Percentiles rank a stretch among this genome's conserved stretches.
These are phyloP conservation scores for Mythimna vitellina DNA, from an alignment of 2,888 invertebrate species.

Conservation along the genomic window DNA sequence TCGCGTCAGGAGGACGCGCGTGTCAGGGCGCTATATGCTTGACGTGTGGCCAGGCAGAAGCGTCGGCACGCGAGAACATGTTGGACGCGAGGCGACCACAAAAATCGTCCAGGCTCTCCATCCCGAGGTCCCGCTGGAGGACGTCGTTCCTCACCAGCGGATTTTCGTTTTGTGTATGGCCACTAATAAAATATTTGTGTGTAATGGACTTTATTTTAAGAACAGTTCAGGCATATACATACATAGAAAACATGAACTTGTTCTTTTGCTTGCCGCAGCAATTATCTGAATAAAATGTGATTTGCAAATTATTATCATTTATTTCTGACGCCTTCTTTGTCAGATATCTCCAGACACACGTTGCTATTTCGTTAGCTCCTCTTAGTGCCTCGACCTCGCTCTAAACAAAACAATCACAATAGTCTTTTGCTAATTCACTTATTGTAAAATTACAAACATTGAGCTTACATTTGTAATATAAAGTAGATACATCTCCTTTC, in stretches of 20 bases:
- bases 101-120: no score
- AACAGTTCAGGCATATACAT: slow-evolving; percentile 30
- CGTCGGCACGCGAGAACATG: no score
- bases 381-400: slow-evolving; percentile 47
- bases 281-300: slow-evolving; percentile 46
- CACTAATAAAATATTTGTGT: slow-evolving; percentile 31
- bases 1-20: no score
- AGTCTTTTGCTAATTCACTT: slow-evolving; percentile 50
- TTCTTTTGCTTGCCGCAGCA: slow-evolving; percentile 51
- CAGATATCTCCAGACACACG: slow-evolving; percentile 47
- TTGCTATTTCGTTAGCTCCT: slow-evolving; percentile 58
- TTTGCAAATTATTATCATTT: slow-evolving; percentile 32
- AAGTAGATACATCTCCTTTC: slow-evolving; percentile 45
- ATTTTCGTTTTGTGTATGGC: slow-evolving; percentile 21
- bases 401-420: slow-evolving; percentile 54
- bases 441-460: slow-evolving; percentile 56
- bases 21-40: no score
- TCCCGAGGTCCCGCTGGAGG: no score
- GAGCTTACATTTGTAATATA: slow-evolving; percentile 52
- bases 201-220: slow-evolving; percentile 29
- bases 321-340: slow-evolving; percentile 40
- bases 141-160: no score
- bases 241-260: slow-evolving; percentile 47
- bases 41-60: no score
- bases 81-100: no score